Percentiles rank a stretch among this genome's conserved stretches.
Conservation (phyloP, 1,140 invertebrate genomes). For the Drusus annulatus region DNA sequence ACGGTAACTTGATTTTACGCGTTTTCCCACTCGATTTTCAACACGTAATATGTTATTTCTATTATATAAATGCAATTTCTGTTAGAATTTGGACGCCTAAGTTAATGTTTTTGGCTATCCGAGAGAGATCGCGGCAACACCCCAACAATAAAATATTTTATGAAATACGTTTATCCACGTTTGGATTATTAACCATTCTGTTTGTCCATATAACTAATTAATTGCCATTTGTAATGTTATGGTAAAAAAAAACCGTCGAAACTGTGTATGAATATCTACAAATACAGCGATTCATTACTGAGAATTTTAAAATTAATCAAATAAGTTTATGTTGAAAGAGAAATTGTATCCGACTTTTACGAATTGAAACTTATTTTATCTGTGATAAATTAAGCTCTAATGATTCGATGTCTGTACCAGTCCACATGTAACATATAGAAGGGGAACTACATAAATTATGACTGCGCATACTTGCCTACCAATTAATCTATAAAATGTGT, state of each 20-base stretch:
- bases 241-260: not conserved
- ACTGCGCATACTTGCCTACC: not conserved
- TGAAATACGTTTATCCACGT: not conserved
- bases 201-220: slow-evolving; percentile 10
- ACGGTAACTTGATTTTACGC: no score
- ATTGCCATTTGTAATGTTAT: slow-evolving; percentile 12
- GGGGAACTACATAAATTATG: slow-evolving; percentile 22
- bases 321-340: not conserved
- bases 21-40: no score
- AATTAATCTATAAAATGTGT: slow-evolving; percentile 31
- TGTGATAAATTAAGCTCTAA: slow-evolving; percentile 16
- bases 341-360: slow-evolving; percentile 21
- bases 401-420: slow-evolving; percentile 1
- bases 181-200: not conserved
- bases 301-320: not conserved
- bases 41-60: no score
- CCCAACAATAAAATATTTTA: slow-evolving; percentile 11
- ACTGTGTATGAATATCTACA: not conserved
- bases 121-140: not conserved
- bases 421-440: not conserved
- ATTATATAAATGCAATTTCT: no score
- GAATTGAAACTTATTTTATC: slow-evolving; percentile 20
- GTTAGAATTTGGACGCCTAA: no score
- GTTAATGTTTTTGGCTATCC: not conserved
- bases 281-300: not conserved